Conservation (phyloP, 2,113 vertebrate genomes). For the Alaudala cheleensis region DNA sequence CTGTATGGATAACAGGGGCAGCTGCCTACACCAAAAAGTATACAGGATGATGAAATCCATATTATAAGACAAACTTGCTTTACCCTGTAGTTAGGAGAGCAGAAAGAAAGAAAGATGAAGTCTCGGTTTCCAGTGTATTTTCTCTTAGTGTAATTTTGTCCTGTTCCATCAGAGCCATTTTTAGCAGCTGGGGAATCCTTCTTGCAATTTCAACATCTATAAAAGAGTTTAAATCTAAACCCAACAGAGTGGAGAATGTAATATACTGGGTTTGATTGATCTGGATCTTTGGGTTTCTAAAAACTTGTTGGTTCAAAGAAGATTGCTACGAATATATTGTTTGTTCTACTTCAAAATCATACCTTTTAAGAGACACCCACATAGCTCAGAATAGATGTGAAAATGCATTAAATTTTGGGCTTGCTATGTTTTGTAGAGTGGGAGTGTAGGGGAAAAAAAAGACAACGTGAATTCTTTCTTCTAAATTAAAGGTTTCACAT, state of each 20-base stretch:
- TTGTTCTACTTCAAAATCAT: conserved; percentile 56
- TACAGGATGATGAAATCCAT: not conserved
- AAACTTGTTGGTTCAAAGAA: not conserved
- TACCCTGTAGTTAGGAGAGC: not conserved
- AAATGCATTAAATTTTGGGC: conserved; percentile 27
- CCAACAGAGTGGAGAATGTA: conserved; percentile 13
- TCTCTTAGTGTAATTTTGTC: not conserved
- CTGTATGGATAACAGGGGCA: not conserved
- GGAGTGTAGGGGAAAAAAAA: conserved; percentile 4
- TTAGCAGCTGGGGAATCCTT: conserved; percentile 19
- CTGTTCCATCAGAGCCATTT: not conserved
- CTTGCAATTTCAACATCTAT: conserved; percentile 26
- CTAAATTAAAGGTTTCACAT: conserved; percentile 70
- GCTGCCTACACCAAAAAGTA: not conserved
- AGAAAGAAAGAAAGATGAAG: not conserved
- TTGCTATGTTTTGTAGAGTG: conserved; percentile 30
- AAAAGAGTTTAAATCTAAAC: conserved; percentile 46
- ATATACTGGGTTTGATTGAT: conserved; percentile 26
- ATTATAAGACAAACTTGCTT: not conserved
- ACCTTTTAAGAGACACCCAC: conserved; percentile 57
- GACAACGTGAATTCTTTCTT: conserved; percentile 23
- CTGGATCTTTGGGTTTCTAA: not conserved
- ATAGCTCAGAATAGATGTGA: conserved; percentile 26
- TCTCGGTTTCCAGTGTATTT: not conserved
- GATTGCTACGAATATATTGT: conserved; percentile 37